phyloP scores from a whole-genome alignment of 2,113 vertebrate species.

The Tetrao urogallus region DNA sequence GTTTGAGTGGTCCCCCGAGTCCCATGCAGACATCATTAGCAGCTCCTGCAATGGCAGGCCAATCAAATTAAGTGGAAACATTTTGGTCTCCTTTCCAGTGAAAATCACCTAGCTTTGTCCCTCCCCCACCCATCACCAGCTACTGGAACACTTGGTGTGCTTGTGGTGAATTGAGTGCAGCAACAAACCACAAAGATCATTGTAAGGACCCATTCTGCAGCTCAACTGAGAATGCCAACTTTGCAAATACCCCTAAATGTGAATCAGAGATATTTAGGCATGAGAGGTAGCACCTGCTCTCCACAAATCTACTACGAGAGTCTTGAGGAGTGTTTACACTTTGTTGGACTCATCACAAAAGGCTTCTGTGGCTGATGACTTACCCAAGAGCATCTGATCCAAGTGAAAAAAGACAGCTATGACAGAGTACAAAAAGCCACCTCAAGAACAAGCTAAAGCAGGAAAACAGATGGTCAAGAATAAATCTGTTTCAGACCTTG shows the following conservation, averaged over 20 bases:
- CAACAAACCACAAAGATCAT: not conserved
- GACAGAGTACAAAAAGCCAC: not conserved
- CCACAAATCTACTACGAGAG: not conserved
- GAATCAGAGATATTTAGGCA: not conserved
- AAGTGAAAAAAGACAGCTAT: not conserved
- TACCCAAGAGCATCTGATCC: not conserved
- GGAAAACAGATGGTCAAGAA: slow-evolving; percentile 10
- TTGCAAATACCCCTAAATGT: not conserved
- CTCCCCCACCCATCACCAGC: not conserved
- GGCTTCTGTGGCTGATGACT: not conserved
- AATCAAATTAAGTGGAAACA: slow-evolving; percentile 68
- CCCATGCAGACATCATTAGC: slow-evolving; percentile 69
- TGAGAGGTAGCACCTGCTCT: not conserved
- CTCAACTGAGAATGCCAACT: not conserved
- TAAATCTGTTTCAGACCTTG: not conserved
- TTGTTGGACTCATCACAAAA: not conserved
- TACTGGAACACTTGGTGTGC: not conserved
- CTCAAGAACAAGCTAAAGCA: not conserved
- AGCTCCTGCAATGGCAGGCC: slow-evolving; percentile 62
- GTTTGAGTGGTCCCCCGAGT: slow-evolving; percentile 45
- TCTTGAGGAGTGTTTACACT: not conserved
- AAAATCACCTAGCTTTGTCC: slow-evolving; percentile 21
- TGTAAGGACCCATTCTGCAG: not conserved
- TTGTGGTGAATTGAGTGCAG: not conserved
- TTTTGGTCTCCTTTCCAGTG: slow-evolving; percentile 61